phyloP scores from a whole-genome alignment of 2,888 invertebrate genomes.

The Boloria euphrosyne region DNA sequence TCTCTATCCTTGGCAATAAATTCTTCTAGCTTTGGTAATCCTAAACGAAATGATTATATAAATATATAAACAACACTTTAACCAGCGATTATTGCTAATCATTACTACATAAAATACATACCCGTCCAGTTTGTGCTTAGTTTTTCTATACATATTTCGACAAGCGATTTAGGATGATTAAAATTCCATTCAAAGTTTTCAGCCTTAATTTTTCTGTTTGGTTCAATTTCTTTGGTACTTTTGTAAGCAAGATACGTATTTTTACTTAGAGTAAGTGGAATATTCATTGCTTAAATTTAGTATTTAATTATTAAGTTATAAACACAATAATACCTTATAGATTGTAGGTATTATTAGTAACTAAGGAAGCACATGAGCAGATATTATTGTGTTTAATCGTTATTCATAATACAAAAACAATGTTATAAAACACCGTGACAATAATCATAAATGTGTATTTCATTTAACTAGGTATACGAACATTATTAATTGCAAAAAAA shows the following conservation, averaged over 20 bases:
- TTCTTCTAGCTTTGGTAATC: constrained; percentile 62
- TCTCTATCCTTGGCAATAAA: constrained; percentile 71
- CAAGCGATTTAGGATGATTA: constrained; percentile 71
- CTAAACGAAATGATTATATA: constrained; percentile 45
- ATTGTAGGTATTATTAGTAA: not conserved
- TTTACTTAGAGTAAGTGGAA: constrained; percentile 65
- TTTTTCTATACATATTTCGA: constrained; percentile 71
- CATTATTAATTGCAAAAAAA: too few relatives aligned
- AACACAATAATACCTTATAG: not conserved
- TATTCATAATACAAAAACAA: not conserved
- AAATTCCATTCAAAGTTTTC: constrained; percentile 81
- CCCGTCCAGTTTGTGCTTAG: constrained; percentile 75
- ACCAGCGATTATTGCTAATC: not conserved
- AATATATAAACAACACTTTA: too few relatives aligned
- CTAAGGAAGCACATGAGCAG: constrained; percentile 1
- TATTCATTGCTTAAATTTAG: constrained; percentile 46
- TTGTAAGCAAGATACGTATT: constrained; percentile 73
- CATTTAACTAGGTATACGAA: too few relatives aligned
- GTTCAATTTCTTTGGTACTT: constrained; percentile 62
- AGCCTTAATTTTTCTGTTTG: constrained; percentile 66
- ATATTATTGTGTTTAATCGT: not conserved
- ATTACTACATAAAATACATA: not conserved
- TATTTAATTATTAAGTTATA: not conserved
- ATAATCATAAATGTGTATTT: too few relatives aligned
- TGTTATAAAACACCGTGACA: too few relatives aligned